Conservation (phyloP, 2,113 vertebrate species). For the Anser cygnoides region DNA sequence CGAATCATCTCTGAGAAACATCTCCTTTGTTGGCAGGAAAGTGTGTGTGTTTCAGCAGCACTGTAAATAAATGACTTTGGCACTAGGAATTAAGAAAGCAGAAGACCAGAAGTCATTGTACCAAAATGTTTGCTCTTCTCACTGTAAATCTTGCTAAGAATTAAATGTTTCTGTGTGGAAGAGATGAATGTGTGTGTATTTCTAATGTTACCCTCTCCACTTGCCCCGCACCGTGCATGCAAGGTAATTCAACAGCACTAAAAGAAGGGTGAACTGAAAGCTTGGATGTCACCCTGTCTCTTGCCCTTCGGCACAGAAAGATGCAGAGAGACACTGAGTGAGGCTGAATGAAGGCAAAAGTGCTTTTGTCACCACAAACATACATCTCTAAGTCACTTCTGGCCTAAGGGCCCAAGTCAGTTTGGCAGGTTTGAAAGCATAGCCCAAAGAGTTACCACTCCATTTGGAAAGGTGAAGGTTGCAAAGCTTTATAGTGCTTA, state of each 20-base stretch:
- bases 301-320: neutral
- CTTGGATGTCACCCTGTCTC: neutral
- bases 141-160: constrained; percentile 5
- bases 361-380: neutral
- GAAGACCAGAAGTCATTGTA: constrained; percentile 2
- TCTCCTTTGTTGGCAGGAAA: neutral
- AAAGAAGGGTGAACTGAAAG: neutral
- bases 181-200: neutral
- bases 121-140: neutral
- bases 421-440: constrained; percentile 24
- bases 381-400: neutral
- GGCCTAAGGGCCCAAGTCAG: neutral
- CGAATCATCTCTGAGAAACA: constrained; percentile 11
- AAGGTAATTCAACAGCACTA: neutral
- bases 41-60: neutral
- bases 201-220: neutral
- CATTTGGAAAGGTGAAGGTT: neutral
- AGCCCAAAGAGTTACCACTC: neutral
- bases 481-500: neutral
- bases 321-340: neutral
- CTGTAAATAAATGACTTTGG: constrained; percentile 11
- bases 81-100: neutral
- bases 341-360: neutral
- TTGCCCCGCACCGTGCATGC: neutral
- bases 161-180: neutral